phyloP scores from a whole-genome alignment of 1,140 invertebrate species.

The Drosophila orosa region DNA sequence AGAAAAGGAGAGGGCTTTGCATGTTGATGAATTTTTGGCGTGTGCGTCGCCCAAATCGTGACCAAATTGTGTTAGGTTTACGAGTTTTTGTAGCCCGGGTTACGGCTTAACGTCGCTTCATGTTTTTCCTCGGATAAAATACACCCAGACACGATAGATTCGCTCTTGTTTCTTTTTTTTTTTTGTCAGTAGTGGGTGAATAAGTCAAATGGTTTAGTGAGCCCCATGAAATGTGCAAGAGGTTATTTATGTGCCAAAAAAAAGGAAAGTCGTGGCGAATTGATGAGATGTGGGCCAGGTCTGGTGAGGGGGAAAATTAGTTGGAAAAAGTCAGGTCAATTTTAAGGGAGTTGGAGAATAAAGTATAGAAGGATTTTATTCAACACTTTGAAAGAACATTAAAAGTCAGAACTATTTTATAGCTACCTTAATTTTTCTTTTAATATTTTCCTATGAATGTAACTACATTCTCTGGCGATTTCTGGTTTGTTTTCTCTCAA shows the following conservation, averaged over 20 bases:
- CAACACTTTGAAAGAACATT: not conserved
- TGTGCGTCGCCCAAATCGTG: slow-evolving; percentile 75
- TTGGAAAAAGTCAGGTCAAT: slow-evolving; percentile 16
- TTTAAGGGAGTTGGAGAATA: not conserved
- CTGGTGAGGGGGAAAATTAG: not conserved
- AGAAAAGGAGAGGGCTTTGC: slow-evolving; percentile 44
- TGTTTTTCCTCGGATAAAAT: slow-evolving; percentile 35
- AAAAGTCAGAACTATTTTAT: not conserved
- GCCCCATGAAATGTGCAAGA: slow-evolving; percentile 27
- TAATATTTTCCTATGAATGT: not conserved
- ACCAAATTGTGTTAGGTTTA: slow-evolving; percentile 78
- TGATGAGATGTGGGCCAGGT: slow-evolving; percentile 37
- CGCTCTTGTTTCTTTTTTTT: not conserved
- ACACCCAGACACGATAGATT: slow-evolving; percentile 35
- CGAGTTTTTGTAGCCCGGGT: slow-evolving; percentile 29
- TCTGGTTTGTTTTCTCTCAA: not conserved
- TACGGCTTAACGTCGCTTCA: slow-evolving; percentile 15
- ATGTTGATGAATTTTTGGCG: slow-evolving; percentile 80
- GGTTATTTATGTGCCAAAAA: slow-evolving; percentile 39
- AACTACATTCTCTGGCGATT: not conserved
- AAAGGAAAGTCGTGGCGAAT: slow-evolving; percentile 14
- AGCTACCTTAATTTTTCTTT: not conserved
- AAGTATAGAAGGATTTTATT: not conserved
- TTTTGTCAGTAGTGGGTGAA: not conserved
- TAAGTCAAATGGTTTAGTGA: slow-evolving; percentile 39